Evolutionary conservation across 1,140 invertebrate genomes (phyloP), one percentile per base, ranked within the genome.

Genomic region (Epicauta chinensis): DNA sequence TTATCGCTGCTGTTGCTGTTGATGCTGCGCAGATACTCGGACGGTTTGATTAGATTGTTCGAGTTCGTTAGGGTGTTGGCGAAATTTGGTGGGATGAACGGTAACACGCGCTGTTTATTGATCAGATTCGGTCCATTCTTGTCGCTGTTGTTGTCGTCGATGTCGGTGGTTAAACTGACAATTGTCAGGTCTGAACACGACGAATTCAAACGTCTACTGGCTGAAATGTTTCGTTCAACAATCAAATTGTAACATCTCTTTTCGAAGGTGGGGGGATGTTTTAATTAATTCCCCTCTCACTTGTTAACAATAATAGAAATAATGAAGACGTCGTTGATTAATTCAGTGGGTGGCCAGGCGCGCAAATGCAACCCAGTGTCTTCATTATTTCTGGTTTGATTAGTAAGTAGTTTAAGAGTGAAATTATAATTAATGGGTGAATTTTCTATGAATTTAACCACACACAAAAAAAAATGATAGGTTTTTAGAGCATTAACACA

Each of bases 61-160:
- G 86, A 81, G 61, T 83, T 78, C 7, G 23, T 23, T 23, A 23
- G 53, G 78, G 76, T 75, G 58, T 75, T 77, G 23, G 82, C 82
- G 73, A 93, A 93, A 69, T 87, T 87, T 16, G 91, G 90, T 37
- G 89, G 89, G 67, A 93, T 86, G 76, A 93, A 93, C 53, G 89
- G 87, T 51, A 90, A 71, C 58, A 82, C 87, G 70, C 87, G 79
- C 70, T 90, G 88, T 71, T 87, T 89, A 75, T 86, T 87, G 60
- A 88, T 81, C 70, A 86, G 75, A 73, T 86, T 78, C 55, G 77
- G 77, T 40, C 72, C 76, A 58, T 71, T 75, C 51, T 72, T 73
- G 56, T 60, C 74, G 63, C 53, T 34, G 32, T 34, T 3, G 11
- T 34, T 70, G 66, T 75, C 72, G 60, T 74, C 73, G 67, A 69